Conservation (phyloP, 2,888 invertebrate species). For the Pseudanteris insignis region DNA sequence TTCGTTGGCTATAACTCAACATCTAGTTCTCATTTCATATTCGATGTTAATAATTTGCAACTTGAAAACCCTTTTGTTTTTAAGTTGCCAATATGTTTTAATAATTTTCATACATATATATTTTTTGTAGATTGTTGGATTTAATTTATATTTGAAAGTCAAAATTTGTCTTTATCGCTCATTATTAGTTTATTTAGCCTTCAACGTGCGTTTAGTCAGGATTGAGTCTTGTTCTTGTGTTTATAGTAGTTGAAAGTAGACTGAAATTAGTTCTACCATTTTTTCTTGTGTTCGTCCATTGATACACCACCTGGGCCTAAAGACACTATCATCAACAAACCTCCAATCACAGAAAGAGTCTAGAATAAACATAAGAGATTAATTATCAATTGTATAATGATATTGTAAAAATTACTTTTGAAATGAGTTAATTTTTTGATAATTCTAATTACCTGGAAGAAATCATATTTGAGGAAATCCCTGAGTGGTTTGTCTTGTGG, state of each 20-base stretch:
- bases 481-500: slow-evolving; percentile 94
- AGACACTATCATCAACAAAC: slow-evolving; percentile 96
- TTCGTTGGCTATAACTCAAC: no score
- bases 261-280: slow-evolving; percentile 77
- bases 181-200: neutral
- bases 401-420: no score
- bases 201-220: slow-evolving; percentile 30
- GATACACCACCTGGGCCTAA: slow-evolving; percentile 98
- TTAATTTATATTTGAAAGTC: slow-evolving; percentile 1
- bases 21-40: no score
- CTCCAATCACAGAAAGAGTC: slow-evolving; percentile 98
- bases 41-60: no score
- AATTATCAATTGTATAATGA: no score
- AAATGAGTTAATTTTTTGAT: no score
- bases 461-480: slow-evolving; percentile 99
- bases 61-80: no score
- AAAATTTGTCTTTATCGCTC: slow-evolving; percentile 3
- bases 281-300: slow-evolving; percentile 99
- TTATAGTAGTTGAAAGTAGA: no score
- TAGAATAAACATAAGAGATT: slow-evolving; percentile 65
- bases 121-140: slow-evolving; percentile 1
- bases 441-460: slow-evolving; percentile 99
- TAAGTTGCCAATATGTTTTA: no score
- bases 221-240: slow-evolving; percentile 48
- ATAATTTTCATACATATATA: no score